Evolutionary conservation across 2,797 vertebrate genomes (phyloP), one percentile per base, ranked within the genome.

Genomic region (Dendrocincla fuliginosa): DNA sequence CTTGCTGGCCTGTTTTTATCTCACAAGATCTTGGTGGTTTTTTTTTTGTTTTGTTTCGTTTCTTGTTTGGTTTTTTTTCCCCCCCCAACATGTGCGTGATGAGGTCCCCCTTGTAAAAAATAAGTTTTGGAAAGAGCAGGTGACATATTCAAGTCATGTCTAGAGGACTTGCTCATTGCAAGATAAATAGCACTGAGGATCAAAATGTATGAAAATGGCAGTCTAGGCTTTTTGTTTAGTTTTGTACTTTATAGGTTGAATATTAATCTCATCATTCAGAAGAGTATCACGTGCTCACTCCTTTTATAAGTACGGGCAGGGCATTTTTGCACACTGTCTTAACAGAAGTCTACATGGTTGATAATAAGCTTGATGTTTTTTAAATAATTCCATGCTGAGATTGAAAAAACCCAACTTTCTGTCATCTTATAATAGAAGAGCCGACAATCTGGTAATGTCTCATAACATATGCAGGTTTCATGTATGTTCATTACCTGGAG

Each of bases 261-360:
- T 96, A 96, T 95, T 89, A 96, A 97, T 96, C 79, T 79, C 65
- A 63, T 96, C 46, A 87, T 96, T 96, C 95, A 86, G 57, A 97
- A 87, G n/a, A 84, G 37, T 84, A 88, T 52, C 93, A 92, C 28
- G 8, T 61, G 57, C 41, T 84, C 42, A 47, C 33, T 83, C 65
- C 79, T 87, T 92, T 96, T 81, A 67, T 71, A 92, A 94, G 61
- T 80, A 81, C 37, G 87, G 61, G 42, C 25, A 63, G 12, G 14
- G 23, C 70, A 64, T 75, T 95, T 95, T 94, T 87, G 84, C 37
- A 53, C 77, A 19, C 16, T 24, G 7, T 30, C 28, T 81, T 4
- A 46, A 47, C 46, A 87, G 55, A 71, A 85, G 44, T 57, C 37
- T 61, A 47, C 9, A 22, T 22, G 75, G 50, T 41, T 78, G 39